Evolutionary conservation across 2,888 invertebrate genomes (phyloP), one percentile per base, ranked within the genome.

Genomic region (Leucophenga montana): DNA sequence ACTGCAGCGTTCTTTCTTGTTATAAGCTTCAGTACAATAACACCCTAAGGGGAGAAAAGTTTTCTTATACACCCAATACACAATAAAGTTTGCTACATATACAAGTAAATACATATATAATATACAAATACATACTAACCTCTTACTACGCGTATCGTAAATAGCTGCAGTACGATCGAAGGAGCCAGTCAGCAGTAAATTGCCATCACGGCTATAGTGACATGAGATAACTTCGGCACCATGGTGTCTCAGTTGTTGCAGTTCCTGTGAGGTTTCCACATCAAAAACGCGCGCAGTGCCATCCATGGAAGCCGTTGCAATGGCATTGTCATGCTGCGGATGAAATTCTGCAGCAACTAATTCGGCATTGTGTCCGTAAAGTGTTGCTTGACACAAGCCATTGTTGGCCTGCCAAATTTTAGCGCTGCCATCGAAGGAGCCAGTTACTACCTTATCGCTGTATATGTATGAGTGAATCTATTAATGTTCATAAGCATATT

Each of bases 341-440:
- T 92, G 92, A 88, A 95, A 95, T 86, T 92, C 92, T 0, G 92
- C 91, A 0, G 91, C 91, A 53, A 95, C 94, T 68, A 94, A 92
- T 88, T 95, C 95, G 0, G 92, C 94, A 0, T 90, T 89, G 84
- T 95, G 95, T 0, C 95, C 95, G 89, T 92, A 91, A 66, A 95
- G 89, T 0, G 93, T 93, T 57, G 91, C 90, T 68, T 93, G 88
- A 78, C 94, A 94, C 46, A 91, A 90, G 0, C 94, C 95, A 0
- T 90, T 92, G 66, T 89, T 89, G 0, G 93, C 90, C 68, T 92
- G 91, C 95, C 95, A 95, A 50, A 95, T 89, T 78, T 92, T 92
- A 0, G 93, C 93, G 0, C 94, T 93, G 85, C 93, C 94, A 88
- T 95, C 95, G 81, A 95, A 95, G 0, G 95, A 95, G 3, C 94